A percentile compares a stretch with the other conserved stretches of the same genome.
Conservation (phyloP, 2,888 invertebrate genomes). For the Mycogona germanica region DNA sequence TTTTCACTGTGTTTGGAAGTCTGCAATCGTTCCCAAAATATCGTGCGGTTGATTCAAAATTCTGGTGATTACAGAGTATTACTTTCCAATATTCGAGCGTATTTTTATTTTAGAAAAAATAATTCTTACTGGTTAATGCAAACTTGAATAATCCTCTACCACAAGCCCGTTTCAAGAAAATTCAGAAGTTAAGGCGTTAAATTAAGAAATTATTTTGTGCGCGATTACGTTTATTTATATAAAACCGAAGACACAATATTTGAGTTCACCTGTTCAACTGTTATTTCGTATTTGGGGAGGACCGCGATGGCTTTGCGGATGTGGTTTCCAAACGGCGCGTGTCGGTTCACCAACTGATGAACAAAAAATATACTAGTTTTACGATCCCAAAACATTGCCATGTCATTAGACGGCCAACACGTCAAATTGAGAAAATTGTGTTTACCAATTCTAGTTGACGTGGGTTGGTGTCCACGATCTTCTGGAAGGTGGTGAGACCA, state of each 20-base stretch:
- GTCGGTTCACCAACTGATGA: constrained; percentile 53
- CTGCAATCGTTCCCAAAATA: background rate
- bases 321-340: constrained; percentile 57
- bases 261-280: constrained; percentile 33
- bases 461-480: constrained; percentile 51
- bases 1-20: background rate
- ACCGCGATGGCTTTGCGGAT: constrained; percentile 47
- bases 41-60: too few species aligned
- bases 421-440: background rate
- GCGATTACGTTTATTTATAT: background rate
- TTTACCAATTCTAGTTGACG: constrained; percentile 56
- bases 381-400: background rate
- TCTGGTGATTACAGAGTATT: too few species aligned
- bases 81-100: too few species aligned
- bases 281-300: constrained; percentile 48
- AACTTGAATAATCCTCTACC: background rate
- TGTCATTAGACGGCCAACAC: background rate
- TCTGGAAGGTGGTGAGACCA: constrained; percentile 51
- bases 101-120: background rate
- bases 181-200: background rate
- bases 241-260: constrained; percentile 9
- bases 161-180: background rate
- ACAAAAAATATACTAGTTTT: background rate
- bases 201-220: background rate
- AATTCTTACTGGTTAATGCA: background rate